Evolutionary conservation across 2,113 vertebrate species (phyloP).

Genomic region (Nesoenas mayeri): DNA sequence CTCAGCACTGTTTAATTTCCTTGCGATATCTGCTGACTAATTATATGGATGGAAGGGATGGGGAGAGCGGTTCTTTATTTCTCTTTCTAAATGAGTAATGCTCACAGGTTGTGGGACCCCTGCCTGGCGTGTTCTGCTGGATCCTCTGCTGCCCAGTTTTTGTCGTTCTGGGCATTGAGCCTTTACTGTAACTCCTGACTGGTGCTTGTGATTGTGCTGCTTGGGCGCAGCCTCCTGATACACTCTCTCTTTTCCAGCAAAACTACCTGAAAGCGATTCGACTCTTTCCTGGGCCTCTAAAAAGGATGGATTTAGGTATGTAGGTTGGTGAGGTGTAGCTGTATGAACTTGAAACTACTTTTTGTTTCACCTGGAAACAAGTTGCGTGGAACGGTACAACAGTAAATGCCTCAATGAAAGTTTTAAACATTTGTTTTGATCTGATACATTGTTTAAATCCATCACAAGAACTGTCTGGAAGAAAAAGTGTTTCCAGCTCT

Average conservation of each 20-base stretch:
- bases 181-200: neutral
- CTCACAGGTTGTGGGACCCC: neutral
- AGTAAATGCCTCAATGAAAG: neutral
- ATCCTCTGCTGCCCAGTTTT: neutral
- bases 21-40: neutral
- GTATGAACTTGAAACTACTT: too few species aligned
- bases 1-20: neutral
- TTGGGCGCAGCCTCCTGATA: neutral
- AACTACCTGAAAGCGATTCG: slow-evolving; percentile 76
- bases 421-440: neutral
- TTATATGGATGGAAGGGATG: neutral
- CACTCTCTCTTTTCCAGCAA: slow-evolving; percentile 47
- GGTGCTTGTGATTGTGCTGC: fast-evolving
- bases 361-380: neutral
- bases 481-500: neutral
- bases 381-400: fast-evolving
- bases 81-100: neutral
- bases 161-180: fast-evolving
- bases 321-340: neutral
- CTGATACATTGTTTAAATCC: neutral
- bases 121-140: neutral
- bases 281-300: slow-evolving; percentile 75
- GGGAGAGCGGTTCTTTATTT: neutral
- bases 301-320: slow-evolving; percentile 78
- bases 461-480: neutral